Evolutionary conservation across 2,888 invertebrate genomes (phyloP).

Genomic region (Osmoderma eremita): DNA sequence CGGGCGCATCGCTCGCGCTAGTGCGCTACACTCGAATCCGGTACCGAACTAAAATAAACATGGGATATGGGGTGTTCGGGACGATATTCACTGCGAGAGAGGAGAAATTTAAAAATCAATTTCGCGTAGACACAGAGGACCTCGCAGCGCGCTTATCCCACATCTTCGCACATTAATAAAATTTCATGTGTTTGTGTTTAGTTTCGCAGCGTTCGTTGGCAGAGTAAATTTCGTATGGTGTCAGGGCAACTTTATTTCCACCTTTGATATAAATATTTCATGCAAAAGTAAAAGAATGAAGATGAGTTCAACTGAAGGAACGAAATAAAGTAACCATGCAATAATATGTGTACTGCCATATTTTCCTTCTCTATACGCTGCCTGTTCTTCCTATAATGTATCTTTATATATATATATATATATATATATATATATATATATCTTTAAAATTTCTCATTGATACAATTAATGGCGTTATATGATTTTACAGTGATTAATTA

Average conservation of each 20-base stretch:
- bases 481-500: too few species aligned
- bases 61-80: constrained; percentile 56
- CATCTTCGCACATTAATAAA: constrained; percentile 37
- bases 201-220: constrained; percentile 21
- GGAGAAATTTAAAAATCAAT: constrained; percentile 59
- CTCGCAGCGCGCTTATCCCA: constrained; percentile 34
- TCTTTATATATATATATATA: too few species aligned
- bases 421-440: too few species aligned
- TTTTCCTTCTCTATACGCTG: too few species aligned
- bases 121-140: constrained; percentile 47
- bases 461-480: too few species aligned
- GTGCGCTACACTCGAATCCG: constrained; percentile 48
- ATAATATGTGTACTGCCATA: too few species aligned
- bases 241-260: constrained; percentile 21
- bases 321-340: too few species aligned
- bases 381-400: too few species aligned
- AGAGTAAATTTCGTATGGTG: constrained; percentile 25
- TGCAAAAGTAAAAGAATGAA: too few species aligned
- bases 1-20: background rate
- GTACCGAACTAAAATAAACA: constrained; percentile 59
- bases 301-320: too few species aligned
- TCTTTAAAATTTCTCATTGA: too few species aligned
- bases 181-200: constrained; percentile 37
- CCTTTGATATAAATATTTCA: too few species aligned
- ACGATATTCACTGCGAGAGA: constrained; percentile 52